Conservation (phyloP, 1,140 invertebrate genomes). For the Platyscapa corneri region DNA sequence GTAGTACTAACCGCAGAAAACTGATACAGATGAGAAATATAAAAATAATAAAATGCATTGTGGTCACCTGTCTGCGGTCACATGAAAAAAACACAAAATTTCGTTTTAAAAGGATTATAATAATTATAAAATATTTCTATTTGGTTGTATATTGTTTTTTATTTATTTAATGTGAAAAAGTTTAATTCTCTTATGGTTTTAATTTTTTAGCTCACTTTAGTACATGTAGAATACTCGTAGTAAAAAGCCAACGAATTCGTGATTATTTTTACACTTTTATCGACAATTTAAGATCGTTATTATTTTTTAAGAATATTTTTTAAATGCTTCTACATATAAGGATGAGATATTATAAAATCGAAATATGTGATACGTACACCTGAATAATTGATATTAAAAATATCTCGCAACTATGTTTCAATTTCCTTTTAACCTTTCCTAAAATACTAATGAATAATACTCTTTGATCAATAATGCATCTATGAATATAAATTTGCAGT, state of each 20-base stretch:
- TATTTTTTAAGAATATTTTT: too few species aligned
- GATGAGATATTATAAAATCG: too few species aligned
- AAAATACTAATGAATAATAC: too few species aligned
- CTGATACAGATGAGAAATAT: conserved; percentile 13
- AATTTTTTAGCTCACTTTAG: background rate
- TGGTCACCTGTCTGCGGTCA: background rate
- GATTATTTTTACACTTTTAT: background rate
- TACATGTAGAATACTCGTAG: background rate
- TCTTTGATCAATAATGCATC: too few species aligned
- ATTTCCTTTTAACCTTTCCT: too few species aligned
- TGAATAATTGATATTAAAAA: too few species aligned
- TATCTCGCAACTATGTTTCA: too few species aligned
- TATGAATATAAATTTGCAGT: too few species aligned
- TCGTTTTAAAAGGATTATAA: background rate
- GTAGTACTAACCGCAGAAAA: background rate
- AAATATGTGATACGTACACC: too few species aligned
- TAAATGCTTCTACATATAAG: too few species aligned
- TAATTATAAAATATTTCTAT: background rate
- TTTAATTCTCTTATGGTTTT: background rate
- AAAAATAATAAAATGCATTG: conserved; percentile 16
- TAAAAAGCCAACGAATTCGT: background rate
- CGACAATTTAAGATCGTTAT: too few species aligned
- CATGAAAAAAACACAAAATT: background rate
- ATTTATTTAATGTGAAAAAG: background rate
- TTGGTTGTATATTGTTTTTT: background rate